phyloP scores from a whole-genome alignment of 2,888 invertebrate species.

The Drosophila histrio region DNA sequence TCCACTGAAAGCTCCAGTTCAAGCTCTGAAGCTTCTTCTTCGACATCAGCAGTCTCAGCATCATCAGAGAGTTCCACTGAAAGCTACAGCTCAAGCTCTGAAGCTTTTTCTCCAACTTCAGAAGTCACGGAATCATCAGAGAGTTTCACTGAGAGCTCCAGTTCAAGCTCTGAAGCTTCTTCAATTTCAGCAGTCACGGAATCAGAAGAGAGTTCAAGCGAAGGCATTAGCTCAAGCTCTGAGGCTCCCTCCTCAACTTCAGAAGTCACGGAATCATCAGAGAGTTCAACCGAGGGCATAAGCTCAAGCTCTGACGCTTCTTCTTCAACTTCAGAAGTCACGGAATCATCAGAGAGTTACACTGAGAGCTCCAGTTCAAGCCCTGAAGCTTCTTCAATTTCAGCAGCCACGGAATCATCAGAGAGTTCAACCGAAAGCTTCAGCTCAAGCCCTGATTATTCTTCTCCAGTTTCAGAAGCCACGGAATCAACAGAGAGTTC shows the following conservation, averaged over 20 bases:
- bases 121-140: background rate
- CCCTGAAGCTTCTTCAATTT: no score
- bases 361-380: background rate
- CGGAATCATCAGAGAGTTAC: no score
- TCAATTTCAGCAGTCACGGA: background rate
- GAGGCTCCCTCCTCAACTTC: background rate
- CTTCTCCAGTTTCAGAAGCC: no score
- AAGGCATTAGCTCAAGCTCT: background rate
- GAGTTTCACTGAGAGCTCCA: background rate
- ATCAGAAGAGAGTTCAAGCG: background rate
- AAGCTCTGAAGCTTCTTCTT: background rate
- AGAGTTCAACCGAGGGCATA: background rate
- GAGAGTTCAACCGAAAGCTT: background rate
- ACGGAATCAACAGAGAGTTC: background rate
- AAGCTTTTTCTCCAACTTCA: background rate
- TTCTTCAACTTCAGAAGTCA: background rate
- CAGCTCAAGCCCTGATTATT: no score
- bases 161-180: background rate
- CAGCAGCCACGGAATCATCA: no score
- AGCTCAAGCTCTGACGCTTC: constrained; percentile 7
- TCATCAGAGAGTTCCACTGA: constrained; percentile 7
- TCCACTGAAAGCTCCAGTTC: background rate
- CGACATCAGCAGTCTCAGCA: background rate
- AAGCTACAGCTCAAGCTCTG: background rate
- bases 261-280: background rate